Base-by-base conservation (phyloP, 2,113 vertebrate genomes). In the Machaerirhynchus nigripectus region DNA sequence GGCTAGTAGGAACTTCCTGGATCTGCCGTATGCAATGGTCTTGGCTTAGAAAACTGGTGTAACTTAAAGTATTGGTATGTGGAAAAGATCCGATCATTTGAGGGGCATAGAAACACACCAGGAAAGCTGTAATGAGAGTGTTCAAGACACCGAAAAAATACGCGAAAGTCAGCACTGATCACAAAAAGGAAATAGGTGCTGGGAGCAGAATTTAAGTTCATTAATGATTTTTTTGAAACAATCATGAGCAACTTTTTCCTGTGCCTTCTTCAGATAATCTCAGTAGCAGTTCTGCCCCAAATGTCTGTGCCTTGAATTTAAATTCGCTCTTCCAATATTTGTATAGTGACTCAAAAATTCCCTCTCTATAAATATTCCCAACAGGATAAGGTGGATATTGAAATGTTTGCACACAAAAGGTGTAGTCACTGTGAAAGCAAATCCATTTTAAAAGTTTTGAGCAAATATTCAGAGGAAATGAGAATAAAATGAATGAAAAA, bases 351-450 rank as follows among this genome's bases (percentile, higher is more conserved):
- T 81, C 42, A 83, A 94, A 95, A 96, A 87, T 90, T 96, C 91
- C 68, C 35, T 93, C 84, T 95, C 64, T 84, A 71, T 94, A 96
- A 96, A 90, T 93, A 94, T 91, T 96, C 85, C 79, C 93, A 70
- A 60, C 79, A 88, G 90, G 56, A 94, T 77, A 88, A 93, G 69
- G 40, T 81, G 85, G 93, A 63, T 95, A 90, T 90, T 90, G 90
- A 96, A 96, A 94, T 94, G 71, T 96, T 95, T 91, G 93, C 75
- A 77, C 79, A 94, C 87, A 96, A 96, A 96, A 94, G 71, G 85
- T 97, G 79, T 92, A 90, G 85, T 68, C 42, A 90, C 85, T 81
- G 92, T 90, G 85, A 94, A 96, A 90, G 83, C 44, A 97, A 96
- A 95, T 88, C 90, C 85, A 94, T 96, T 95, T 30, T 84, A 92